A percentile compares a stretch with the other conserved stretches of the same genome.
Evolutionary conservation across 2,113 vertebrate species (phyloP).

Genomic region (Macquaria australasica): DNA sequence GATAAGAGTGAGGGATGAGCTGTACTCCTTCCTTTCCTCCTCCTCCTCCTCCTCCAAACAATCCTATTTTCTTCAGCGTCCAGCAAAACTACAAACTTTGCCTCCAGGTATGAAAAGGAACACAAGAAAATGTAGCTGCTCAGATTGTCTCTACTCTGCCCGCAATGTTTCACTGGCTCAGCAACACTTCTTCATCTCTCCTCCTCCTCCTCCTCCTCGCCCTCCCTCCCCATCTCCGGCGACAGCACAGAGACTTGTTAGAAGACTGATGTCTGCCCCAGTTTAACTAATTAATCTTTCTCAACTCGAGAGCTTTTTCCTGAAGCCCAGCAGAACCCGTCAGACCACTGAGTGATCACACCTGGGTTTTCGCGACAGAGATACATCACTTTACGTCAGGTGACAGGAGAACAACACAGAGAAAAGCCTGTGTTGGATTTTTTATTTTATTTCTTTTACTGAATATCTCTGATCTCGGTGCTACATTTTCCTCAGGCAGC

Average conservation of each 20-base stretch:
- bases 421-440: slow-evolving; percentile 6
- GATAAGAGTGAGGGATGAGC: slow-evolving; percentile 82
- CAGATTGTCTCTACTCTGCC: not conserved
- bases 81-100: not conserved
- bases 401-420: slow-evolving; percentile 37
- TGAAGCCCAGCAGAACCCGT: slow-evolving; percentile 55
- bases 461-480: not conserved
- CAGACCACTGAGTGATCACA: slow-evolving; percentile 59
- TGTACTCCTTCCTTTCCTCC: slow-evolving; percentile 27
- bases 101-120: not conserved
- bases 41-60: slow-evolving; percentile 27
- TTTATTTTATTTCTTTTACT: not conserved
- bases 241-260: slow-evolving; percentile 57
- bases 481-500: not conserved
- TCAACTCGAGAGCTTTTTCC: slow-evolving; percentile 53
- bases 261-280: slow-evolving; percentile 78
- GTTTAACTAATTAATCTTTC: slow-evolving; percentile 81
- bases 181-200: slow-evolving; percentile 49
- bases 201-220: slow-evolving; percentile 20
- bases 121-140: slow-evolving; percentile 8
- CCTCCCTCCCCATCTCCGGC: slow-evolving; percentile 48
- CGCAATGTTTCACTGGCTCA: slow-evolving; percentile 37
- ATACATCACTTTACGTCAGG: slow-evolving; percentile 50
- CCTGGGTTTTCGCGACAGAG: slow-evolving; percentile 47
- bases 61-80: not conserved